phyloP scores from a whole-genome alignment of 2,888 invertebrate genomes.

The Meganola albula region DNA sequence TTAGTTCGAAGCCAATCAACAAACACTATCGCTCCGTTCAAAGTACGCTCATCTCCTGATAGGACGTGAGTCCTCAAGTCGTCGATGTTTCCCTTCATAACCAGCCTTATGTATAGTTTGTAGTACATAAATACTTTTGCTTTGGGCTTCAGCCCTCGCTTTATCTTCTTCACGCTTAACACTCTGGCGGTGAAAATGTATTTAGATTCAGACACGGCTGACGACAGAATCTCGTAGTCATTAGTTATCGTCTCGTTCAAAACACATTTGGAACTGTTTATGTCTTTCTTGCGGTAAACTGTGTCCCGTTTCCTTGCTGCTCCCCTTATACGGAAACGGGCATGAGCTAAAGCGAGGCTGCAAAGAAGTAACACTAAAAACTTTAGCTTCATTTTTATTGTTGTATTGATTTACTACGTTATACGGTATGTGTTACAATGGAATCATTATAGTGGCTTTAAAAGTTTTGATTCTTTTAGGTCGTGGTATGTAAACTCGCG shows the following conservation, averaged over 20 bases:
- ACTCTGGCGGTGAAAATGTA: constrained; percentile 73
- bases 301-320: constrained; percentile 61
- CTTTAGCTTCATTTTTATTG: constrained; percentile 62
- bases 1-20: constrained; percentile 69
- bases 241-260: constrained; percentile 75
- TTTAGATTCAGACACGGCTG: constrained; percentile 73
- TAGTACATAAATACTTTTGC: constrained; percentile 67
- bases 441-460: constrained; percentile 50
- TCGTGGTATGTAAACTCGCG: constrained; percentile 52
- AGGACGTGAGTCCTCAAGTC: constrained; percentile 61
- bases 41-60: constrained; percentile 57
- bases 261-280: constrained; percentile 68
- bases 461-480: constrained; percentile 53
- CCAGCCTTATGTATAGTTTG: constrained; percentile 62
- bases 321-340: constrained; percentile 56
- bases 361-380: constrained; percentile 59
- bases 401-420: constrained; percentile 32
- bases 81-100: constrained; percentile 66
- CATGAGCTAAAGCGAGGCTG: constrained; percentile 53
- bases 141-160: constrained; percentile 53
- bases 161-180: constrained; percentile 69
- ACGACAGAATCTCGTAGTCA: constrained; percentile 75
- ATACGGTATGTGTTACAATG: constrained; percentile 39
- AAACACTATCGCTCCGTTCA: constrained; percentile 69
- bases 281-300: constrained; percentile 64